Percentiles rank a stretch among this genome's conserved stretches.
phyloP scores from a whole-genome alignment of 2,888 invertebrate species.

The Glaucopsyche alexis region DNA sequence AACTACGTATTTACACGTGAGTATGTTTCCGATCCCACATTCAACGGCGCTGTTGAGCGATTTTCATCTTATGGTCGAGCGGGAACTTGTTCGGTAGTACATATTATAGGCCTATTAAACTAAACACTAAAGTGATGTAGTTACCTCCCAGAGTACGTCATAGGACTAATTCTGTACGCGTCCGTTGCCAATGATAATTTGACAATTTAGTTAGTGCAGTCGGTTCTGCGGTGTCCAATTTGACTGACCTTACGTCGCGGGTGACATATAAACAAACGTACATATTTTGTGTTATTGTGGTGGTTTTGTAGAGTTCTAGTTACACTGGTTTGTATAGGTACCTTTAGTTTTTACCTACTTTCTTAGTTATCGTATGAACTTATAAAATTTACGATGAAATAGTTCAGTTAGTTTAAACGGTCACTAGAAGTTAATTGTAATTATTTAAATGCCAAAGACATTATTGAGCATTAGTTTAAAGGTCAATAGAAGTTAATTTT shows the following conservation, averaged over 20 bases:
- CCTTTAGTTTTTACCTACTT: neutral
- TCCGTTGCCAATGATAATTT: conserved; percentile 66
- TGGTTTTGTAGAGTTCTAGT: conserved; percentile 6
- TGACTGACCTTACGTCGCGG: conserved; percentile 46
- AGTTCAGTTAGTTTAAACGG: too few species aligned
- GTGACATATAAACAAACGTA: conserved; percentile 45
- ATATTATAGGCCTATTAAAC: neutral
- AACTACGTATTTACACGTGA: too few species aligned
- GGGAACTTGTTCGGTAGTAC: too few species aligned
- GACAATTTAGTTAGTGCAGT: conserved; percentile 66
- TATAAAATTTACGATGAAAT: too few species aligned
- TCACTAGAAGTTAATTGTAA: too few species aligned
- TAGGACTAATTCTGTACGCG: conserved; percentile 56
- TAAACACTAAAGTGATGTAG: neutral
- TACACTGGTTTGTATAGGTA: neutral
- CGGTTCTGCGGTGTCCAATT: conserved; percentile 45
- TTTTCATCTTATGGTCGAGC: too few species aligned
- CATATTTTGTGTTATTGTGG: conserved; percentile 32
- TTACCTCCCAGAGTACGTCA: conserved; percentile 43
- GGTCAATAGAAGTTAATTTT: too few species aligned
- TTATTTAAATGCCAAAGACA: too few species aligned
- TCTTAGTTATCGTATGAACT: too few species aligned
- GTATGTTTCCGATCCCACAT: too few species aligned
- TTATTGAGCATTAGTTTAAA: too few species aligned
- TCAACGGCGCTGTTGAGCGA: too few species aligned